phyloP scores from a whole-genome alignment of 2,797 vertebrate species.

The Bradypodion ventrale region DNA sequence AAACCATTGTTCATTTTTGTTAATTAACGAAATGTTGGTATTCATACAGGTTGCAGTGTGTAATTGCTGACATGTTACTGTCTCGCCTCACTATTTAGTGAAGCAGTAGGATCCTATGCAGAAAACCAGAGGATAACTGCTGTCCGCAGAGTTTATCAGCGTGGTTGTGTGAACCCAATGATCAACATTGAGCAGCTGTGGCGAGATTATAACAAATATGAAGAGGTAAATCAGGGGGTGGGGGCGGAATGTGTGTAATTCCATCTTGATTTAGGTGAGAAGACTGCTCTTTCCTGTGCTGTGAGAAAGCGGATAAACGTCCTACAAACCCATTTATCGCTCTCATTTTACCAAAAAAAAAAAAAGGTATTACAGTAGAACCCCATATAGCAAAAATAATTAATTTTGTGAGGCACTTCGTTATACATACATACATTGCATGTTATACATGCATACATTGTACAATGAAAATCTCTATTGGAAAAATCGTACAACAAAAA shows the following conservation, averaged over 20 bases:
- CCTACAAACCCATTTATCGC: background rate
- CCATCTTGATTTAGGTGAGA: background rate
- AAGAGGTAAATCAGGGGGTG: conserved; percentile 95
- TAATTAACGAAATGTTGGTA: conserved; percentile 46
- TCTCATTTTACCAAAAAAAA: background rate
- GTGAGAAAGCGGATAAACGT: background rate
- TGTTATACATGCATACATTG: too few relatives aligned
- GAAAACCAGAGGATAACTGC: conserved; percentile 99
- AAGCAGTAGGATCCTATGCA: conserved; percentile 97
- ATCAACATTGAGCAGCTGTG: conserved; percentile 99
- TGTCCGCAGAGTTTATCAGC: conserved; percentile 96
- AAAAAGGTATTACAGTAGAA: too few relatives aligned
- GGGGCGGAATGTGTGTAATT: conserved; percentile 40
- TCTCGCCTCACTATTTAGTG: conserved; percentile 77
- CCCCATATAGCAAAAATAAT: too few relatives aligned
- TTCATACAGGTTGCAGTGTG: conserved; percentile 54
- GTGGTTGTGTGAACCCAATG: conserved; percentile 99
- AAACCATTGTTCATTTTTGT: conserved; percentile 42
- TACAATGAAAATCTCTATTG: too few relatives aligned
- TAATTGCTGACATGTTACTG: conserved; percentile 53
- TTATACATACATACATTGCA: too few relatives aligned
- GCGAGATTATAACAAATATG: conserved; percentile 99
- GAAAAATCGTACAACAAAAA: too few relatives aligned
- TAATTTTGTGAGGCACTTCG: too few relatives aligned
- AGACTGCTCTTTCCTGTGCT: background rate